These are phyloP conservation scores for Eupithecia subfuscata DNA, from an alignment of 2,888 invertebrate genomes.

Conservation along the genomic window DNA sequence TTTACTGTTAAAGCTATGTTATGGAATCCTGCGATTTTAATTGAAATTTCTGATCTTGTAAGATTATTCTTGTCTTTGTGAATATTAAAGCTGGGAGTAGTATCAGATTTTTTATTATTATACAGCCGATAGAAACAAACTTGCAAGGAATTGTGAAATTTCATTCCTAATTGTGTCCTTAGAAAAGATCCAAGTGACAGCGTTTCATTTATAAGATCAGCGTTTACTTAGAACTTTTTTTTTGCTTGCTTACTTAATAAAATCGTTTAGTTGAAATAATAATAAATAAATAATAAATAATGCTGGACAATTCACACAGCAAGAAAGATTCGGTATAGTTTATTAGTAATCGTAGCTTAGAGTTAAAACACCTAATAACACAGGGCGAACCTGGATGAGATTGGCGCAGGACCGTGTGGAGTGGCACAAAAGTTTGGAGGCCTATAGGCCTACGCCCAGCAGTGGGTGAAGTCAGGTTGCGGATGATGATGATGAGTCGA, in stretches of 20 bases:
- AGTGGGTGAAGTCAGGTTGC: no score
- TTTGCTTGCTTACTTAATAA: not conserved
- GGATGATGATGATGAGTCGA: no score
- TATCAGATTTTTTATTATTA: not conserved
- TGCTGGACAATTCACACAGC: no score
- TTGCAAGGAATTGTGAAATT: not conserved
- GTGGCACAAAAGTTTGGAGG: no score
- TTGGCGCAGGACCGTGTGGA: no score
- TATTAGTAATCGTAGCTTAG: no score
- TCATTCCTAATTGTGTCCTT: not conserved
- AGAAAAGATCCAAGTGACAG: not conserved
- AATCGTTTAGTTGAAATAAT: no score
- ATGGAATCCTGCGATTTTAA: constrained; percentile 29
- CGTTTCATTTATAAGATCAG: not conserved
- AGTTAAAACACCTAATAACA: no score
- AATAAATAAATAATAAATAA: no score
- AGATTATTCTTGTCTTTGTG: not conserved
- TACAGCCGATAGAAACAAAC: not conserved
- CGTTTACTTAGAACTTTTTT: not conserved
- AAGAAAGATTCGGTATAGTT: no score
- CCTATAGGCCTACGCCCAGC: no score
- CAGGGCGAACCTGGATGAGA: no score
- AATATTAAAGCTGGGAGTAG: not conserved
- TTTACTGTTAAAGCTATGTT: constrained; percentile 29
- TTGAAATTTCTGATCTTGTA: constrained; percentile 21